Percentiles rank a stretch among this genome's conserved stretches.
phyloP scores from a whole-genome alignment of 2,113 vertebrate species.

The Phylloscopus whistleri region DNA sequence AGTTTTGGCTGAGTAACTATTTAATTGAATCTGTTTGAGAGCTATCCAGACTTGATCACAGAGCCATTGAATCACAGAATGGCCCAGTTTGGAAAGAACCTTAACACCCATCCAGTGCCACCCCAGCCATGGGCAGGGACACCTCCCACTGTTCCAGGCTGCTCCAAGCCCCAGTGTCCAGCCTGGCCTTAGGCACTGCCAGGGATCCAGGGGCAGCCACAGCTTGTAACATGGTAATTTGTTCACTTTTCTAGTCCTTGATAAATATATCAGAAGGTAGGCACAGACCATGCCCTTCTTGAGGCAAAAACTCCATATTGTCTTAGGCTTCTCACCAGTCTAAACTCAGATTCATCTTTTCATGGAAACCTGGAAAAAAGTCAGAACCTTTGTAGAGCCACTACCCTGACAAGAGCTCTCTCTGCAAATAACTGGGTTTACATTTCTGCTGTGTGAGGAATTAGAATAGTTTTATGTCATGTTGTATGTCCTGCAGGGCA shows the following conservation, averaged over 20 bases:
- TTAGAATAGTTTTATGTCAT: not conserved
- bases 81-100: not conserved
- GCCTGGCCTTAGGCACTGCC: not conserved
- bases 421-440: not conserved
- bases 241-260: not conserved
- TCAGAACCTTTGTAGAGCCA: not conserved
- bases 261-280: not conserved
- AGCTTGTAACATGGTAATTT: not conserved
- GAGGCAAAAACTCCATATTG: not conserved
- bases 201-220: not conserved
- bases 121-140: not conserved
- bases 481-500: not conserved
- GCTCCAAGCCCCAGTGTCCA: not conserved
- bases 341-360: not conserved
- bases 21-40: not conserved
- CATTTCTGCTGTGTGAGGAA: not conserved
- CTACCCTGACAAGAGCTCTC: not conserved
- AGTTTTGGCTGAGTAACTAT: not conserved
- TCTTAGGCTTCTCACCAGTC: not conserved
- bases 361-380: not conserved
- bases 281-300: not conserved
- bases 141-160: not conserved
- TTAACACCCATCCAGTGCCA: fast-evolving
- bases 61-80: not conserved
- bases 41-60: not conserved